Conservation (phyloP, 2,113 vertebrate genomes). For the Buteo buteo region DNA sequence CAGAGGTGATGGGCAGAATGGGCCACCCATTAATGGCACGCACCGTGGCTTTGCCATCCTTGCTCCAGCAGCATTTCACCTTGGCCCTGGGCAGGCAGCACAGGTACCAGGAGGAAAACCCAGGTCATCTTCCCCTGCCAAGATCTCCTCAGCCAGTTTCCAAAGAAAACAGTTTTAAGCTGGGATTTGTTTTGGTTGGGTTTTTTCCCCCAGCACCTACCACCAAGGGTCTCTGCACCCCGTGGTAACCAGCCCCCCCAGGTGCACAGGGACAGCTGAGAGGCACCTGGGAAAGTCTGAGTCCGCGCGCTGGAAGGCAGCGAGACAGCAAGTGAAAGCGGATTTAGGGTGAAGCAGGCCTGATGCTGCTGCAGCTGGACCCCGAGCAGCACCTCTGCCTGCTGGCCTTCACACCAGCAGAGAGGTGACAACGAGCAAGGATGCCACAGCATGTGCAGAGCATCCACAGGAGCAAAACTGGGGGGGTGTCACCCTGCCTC, state of each 20-base stretch:
- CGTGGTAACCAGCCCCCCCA: background rate
- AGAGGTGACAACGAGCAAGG: background rate
- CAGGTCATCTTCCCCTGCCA: background rate
- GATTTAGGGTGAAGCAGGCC: background rate
- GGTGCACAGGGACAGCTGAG: background rate
- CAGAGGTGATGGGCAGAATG: background rate
- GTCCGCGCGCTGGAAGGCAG: fast-evolving
- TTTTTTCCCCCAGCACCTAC: background rate
- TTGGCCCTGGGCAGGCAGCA: background rate
- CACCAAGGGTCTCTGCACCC: background rate
- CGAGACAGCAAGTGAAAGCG: background rate
- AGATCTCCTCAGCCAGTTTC: background rate
- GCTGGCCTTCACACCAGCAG: background rate
- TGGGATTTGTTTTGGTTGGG: background rate
- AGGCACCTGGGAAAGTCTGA: background rate
- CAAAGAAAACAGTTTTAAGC: background rate
- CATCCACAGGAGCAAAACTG: fast-evolving
- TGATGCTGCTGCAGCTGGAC: background rate
- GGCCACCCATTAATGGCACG: fast-evolving
- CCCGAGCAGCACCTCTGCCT: background rate
- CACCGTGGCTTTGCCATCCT: background rate
- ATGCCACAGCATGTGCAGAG: fast-evolving
- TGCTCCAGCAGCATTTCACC: background rate
- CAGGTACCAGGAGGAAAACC: background rate
- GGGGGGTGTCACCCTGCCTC: too few species aligned